Conservation (phyloP, 2,113 vertebrate genomes). For the Pterocles gutturalis region DNA sequence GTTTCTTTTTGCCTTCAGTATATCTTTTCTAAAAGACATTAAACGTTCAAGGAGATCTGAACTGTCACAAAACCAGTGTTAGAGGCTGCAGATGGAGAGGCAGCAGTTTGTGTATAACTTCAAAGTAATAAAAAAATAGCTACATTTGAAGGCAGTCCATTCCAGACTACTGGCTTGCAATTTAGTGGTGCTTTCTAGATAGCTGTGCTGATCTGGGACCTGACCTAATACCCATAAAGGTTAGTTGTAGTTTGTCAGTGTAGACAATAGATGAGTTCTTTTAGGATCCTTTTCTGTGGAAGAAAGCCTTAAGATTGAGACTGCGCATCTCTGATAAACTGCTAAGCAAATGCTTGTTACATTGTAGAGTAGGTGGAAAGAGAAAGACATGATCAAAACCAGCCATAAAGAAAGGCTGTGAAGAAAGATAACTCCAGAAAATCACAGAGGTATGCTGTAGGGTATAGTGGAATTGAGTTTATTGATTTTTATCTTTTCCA, state of each 20-base stretch:
- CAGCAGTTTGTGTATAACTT: background rate
- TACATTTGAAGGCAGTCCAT: background rate
- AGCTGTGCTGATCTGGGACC: background rate
- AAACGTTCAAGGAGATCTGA: background rate
- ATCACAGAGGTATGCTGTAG: background rate
- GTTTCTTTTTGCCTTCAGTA: background rate
- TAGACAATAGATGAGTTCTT: background rate
- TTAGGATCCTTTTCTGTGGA: background rate
- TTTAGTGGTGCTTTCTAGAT: slow-evolving; percentile 27
- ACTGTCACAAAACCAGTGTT: background rate
- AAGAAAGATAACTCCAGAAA: background rate
- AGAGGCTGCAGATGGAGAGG: background rate
- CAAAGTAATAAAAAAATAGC: background rate
- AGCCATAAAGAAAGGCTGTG: background rate
- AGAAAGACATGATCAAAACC: slow-evolving; percentile 20
- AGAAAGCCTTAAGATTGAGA: slow-evolving; percentile 36
- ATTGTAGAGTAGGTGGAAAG: background rate
- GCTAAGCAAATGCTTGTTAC: slow-evolving; percentile 13
- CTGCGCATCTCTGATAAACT: slow-evolving; percentile 18
- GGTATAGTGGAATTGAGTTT: background rate
- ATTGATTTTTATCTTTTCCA: slow-evolving; percentile 19
- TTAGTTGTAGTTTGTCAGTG: background rate
- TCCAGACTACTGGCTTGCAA: background rate
- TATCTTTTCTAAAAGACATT: background rate
- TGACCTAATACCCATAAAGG: slow-evolving; percentile 27